These are phyloP conservation scores for Chironomus striatipennis DNA, from an alignment of 1,140 invertebrate genomes.

Conservation along the genomic window DNA sequence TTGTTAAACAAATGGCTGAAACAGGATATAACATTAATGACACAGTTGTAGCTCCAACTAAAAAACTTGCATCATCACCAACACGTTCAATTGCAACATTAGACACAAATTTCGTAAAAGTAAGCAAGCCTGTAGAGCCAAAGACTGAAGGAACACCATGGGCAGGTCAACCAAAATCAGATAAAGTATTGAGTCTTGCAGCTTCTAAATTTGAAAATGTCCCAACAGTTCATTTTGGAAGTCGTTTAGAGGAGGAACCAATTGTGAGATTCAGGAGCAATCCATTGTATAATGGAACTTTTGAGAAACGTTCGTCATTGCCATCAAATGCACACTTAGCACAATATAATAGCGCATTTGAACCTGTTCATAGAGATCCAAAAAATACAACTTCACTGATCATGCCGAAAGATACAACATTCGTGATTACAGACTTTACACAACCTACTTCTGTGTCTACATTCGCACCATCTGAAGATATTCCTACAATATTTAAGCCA, in stretches of 20 bases:
- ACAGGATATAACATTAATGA: constrained; percentile 37
- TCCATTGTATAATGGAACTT: constrained; percentile 6
- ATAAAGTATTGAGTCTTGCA: constrained; percentile 38
- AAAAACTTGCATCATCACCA: not conserved
- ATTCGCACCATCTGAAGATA: not conserved
- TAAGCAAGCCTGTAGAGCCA: constrained; percentile 32
- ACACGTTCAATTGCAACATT: not conserved
- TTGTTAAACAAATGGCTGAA: constrained; percentile 39
- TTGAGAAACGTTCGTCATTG: not conserved
- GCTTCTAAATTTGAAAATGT: constrained; percentile 43
- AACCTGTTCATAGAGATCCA: not conserved
- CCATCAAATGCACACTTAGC: constrained; percentile 29
- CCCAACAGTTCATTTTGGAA: not conserved
- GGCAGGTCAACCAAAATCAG: constrained; percentile 36
- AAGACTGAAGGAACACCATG: constrained; percentile 34
- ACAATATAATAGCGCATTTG: not conserved
- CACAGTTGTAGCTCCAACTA: not conserved
- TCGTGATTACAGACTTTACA: constrained; percentile 25
- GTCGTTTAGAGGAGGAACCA: not conserved
- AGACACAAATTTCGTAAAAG: constrained; percentile 32
- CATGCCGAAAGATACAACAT: not conserved
- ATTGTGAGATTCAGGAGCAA: not conserved
- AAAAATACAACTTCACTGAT: constrained; percentile 24
- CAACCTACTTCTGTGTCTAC: constrained; percentile 20
- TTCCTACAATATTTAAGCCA: not conserved